Conservation (phyloP, 2,113 vertebrate genomes). For the Cyphomyrus plagiostoma region DNA sequence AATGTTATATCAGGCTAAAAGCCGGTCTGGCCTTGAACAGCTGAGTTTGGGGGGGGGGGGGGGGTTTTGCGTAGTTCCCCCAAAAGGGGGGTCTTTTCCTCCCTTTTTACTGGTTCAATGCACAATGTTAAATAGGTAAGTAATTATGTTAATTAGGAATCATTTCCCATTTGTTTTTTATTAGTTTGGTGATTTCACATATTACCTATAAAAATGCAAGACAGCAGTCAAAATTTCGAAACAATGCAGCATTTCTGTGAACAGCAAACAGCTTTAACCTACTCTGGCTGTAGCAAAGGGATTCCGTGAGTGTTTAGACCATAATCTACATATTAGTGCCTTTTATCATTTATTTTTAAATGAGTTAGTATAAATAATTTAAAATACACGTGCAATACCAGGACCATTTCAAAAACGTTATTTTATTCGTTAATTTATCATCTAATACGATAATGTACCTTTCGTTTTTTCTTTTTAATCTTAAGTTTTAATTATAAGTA, state of each 20-base stretch:
- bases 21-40: not conserved
- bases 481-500: slow-evolving; percentile 1
- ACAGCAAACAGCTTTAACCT: not conserved
- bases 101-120: slow-evolving; percentile 38
- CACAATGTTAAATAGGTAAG: slow-evolving; percentile 51
- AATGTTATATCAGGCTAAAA: not conserved
- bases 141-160: slow-evolving; percentile 46
- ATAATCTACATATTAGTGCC: not conserved
- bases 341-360: not conserved
- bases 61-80: not conserved
- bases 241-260: not conserved
- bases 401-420: not conserved
- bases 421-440: not conserved
- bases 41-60: not conserved
- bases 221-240: slow-evolving; percentile 22
- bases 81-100: not conserved
- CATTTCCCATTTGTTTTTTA: slow-evolving; percentile 36
- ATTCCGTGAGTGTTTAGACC: not conserved
- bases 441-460: not conserved
- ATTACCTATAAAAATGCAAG: slow-evolving; percentile 23
- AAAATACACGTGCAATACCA: not conserved
- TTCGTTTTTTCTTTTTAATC: not conserved
- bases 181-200: slow-evolving; percentile 36
- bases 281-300: not conserved
- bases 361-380: not conserved